phyloP scores from a whole-genome alignment of 2,113 vertebrate species.

The Lamprologus speciosus region DNA sequence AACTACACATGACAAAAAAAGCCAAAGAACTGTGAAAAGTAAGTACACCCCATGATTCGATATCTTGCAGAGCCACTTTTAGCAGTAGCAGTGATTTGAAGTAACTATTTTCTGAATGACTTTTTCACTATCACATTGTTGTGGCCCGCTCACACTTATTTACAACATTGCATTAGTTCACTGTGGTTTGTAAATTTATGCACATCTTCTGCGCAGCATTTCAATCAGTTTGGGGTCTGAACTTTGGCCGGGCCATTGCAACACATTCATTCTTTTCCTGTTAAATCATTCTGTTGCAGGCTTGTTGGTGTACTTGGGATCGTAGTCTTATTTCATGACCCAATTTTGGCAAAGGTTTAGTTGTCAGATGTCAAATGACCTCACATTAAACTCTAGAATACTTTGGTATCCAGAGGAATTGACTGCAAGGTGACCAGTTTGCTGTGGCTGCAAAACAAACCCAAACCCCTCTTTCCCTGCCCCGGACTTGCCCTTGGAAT shows the following conservation, averaged over 20 bases:
- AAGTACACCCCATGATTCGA: background rate
- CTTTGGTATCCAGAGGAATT: background rate
- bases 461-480: background rate
- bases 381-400: background rate
- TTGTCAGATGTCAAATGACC: background rate
- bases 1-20: background rate
- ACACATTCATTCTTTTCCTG: background rate
- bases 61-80: background rate
- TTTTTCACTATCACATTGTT: background rate
- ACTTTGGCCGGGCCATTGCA: background rate
- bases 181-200: background rate
- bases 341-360: background rate
- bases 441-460: background rate
- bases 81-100: background rate
- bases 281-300: background rate
- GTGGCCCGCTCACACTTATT: background rate
- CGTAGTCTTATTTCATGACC: background rate
- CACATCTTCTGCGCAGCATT: background rate
- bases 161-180: background rate
- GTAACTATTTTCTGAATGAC: background rate
- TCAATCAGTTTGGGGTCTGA: background rate
- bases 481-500: background rate
- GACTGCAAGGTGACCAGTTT: background rate
- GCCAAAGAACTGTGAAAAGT: background rate
- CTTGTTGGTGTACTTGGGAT: background rate